Evolutionary conservation across 2,888 invertebrate genomes (phyloP).

Genomic region (Drosophila pseudotalamancana): DNA sequence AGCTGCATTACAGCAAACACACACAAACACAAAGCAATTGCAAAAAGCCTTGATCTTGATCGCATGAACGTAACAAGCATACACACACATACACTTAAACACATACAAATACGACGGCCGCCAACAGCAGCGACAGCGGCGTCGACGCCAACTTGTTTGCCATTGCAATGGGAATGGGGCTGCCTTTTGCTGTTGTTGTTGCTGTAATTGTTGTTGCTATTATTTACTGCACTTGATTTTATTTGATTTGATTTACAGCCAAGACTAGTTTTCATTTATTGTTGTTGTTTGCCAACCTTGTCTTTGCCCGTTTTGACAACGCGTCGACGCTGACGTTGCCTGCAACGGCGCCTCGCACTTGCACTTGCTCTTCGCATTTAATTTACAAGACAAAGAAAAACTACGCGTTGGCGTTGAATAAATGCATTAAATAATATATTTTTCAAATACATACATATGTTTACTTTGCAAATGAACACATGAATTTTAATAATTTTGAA

Average conservation of each 20-base stretch:
- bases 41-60: conserved; percentile 82
- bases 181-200: conserved; percentile 31
- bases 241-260: conserved; percentile 76
- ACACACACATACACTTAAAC: conserved; percentile 22
- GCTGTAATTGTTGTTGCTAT: conserved; percentile 44
- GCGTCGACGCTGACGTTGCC: conserved; percentile 11
- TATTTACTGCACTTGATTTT: conserved; percentile 72
- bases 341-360: conserved; percentile 55
- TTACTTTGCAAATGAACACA: not conserved
- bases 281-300: conserved; percentile 60
- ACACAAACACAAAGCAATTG: conserved; percentile 25
- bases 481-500: too few relatives aligned
- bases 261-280: conserved; percentile 57
- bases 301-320: conserved; percentile 67
- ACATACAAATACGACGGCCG: conserved; percentile 16
- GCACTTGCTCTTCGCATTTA: conserved; percentile 55
- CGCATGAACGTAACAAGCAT: conserved; percentile 55
- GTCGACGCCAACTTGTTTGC: conserved; percentile 36
- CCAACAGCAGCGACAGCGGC: conserved; percentile 27
- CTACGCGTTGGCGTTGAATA: not conserved
- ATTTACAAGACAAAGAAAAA: conserved; percentile 9
- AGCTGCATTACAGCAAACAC: conserved; percentile 26
- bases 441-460: not conserved
- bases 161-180: conserved; percentile 45
- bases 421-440: not conserved